phyloP scores from a whole-genome alignment of 2,888 invertebrate genomes.

The Diabrotica balteata region DNA sequence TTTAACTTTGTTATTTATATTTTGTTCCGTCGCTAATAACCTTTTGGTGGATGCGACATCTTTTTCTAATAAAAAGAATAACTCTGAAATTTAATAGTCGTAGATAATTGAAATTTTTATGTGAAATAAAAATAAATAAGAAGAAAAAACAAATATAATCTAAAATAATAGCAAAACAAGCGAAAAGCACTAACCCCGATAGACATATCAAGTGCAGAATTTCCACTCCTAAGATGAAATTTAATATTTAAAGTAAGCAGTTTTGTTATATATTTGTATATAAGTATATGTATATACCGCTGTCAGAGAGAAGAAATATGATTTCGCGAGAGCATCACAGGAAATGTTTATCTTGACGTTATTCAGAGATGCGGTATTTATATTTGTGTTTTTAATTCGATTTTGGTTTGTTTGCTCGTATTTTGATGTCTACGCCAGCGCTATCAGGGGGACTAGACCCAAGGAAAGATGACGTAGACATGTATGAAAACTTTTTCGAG shows the following conservation, averaged over 20 bases:
- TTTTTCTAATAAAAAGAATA: too few species aligned
- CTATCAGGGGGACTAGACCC: constrained; percentile 1
- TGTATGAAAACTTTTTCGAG: constrained; percentile 9
- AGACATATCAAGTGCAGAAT: not conserved
- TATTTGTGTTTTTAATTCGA: constrained; percentile 23
- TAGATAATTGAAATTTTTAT: too few species aligned
- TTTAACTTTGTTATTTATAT: too few species aligned
- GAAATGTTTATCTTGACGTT: constrained; percentile 28
- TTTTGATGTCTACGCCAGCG: constrained; percentile 15
- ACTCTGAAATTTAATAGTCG: too few species aligned
- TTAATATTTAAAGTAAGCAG: constrained; percentile 37
- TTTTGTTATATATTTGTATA: constrained; percentile 11
- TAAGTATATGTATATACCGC: constrained; percentile 18
- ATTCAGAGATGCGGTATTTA: constrained; percentile 18
- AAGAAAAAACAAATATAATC: too few species aligned
- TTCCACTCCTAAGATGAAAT: constrained; percentile 26
- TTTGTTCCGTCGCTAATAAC: too few species aligned
- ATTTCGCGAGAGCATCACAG: constrained; percentile 18
- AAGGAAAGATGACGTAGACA: constrained; percentile 12
- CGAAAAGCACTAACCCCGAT: too few species aligned
- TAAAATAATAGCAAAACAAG: too few species aligned
- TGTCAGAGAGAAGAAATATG: constrained; percentile 31
- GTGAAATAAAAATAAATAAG: too few species aligned
- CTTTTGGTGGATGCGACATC: too few species aligned
- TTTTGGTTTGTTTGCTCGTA: constrained; percentile 11